A percentile compares a stretch with the other conserved stretches of the same genome.
These are phyloP conservation scores for Eubasilissa splendida DNA, from an alignment of 2,888 invertebrate species.

Conservation along the genomic window DNA sequence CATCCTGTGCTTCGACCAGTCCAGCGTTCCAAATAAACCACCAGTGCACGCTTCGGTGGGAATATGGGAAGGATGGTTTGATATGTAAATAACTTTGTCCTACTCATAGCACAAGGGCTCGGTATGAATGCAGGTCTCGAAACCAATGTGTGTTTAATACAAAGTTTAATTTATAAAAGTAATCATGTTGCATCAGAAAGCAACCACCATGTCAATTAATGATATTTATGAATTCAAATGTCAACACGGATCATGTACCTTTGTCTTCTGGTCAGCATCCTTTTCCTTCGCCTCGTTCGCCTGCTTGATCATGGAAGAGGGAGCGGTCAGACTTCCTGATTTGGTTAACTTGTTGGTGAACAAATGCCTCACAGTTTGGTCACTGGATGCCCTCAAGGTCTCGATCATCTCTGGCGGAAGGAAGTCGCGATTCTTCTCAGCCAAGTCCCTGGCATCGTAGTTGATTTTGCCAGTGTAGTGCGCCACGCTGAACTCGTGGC, in stretches of 20 bases:
- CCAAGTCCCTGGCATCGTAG: conserved; percentile 88
- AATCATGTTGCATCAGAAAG: too few relatives aligned
- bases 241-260: conserved; percentile 64
- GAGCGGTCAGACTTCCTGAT: conserved; percentile 85
- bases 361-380: conserved; percentile 80
- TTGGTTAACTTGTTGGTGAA: conserved; percentile 89
- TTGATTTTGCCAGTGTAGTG: conserved; percentile 93
- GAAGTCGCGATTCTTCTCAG: conserved; percentile 92
- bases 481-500: conserved; percentile 85
- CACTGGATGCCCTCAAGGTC: conserved; percentile 83
- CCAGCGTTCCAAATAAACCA: too few relatives aligned
- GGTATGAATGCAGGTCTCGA: too few relatives aligned
- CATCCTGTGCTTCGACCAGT: too few relatives aligned
- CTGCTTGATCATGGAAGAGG: conserved; percentile 61
- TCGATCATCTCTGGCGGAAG: conserved; percentile 92
- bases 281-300: conserved; percentile 64
- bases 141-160: too few relatives aligned
- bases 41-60: too few relatives aligned
- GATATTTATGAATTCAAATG: neutral
- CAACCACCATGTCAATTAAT: too few relatives aligned
- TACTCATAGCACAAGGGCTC: too few relatives aligned
- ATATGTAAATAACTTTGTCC: too few relatives aligned
- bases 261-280: conserved; percentile 64
- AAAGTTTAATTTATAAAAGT: too few relatives aligned
- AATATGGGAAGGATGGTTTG: too few relatives aligned